These are phyloP conservation scores for Drosophila longiperda DNA, from an alignment of 2,888 invertebrate species.

Conservation along the genomic window DNA sequence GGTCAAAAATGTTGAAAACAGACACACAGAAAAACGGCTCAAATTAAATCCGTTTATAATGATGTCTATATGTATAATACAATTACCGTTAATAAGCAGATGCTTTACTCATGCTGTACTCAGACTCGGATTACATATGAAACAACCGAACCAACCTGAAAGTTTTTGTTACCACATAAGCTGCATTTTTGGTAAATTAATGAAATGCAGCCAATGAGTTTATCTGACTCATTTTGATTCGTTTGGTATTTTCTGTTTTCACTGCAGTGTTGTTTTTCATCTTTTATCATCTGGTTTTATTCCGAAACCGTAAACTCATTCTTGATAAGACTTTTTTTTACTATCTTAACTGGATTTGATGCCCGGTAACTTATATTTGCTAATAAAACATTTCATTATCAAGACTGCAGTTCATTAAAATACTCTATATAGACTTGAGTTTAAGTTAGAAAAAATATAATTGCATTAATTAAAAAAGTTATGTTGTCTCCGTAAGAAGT, in stretches of 20 bases:
- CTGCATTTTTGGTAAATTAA: conserved; percentile 22
- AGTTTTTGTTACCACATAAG: conserved; percentile 22
- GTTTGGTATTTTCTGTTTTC: not conserved
- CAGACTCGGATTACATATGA: conserved; percentile 12
- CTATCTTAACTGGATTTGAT: conserved; percentile 12
- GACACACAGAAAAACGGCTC: conserved; percentile 7
- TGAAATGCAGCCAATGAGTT: conserved; percentile 27
- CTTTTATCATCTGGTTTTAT: conserved; percentile 6
- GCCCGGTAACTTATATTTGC: not conserved
- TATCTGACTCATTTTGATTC: conserved; percentile 13
- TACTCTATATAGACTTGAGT: not conserved
- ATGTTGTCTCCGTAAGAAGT: no score
- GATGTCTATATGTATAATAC: not conserved
- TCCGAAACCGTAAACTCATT: conserved; percentile 4
- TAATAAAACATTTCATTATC: conserved; percentile 1
- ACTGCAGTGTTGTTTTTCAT: not conserved
- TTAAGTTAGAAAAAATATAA: not conserved
- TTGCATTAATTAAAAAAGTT: no score
- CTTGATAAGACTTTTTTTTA: conserved; percentile 5
- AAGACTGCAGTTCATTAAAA: not conserved
- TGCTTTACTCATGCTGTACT: conserved; percentile 21
- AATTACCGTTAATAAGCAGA: not conserved
- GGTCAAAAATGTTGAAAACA: conserved; percentile 9
- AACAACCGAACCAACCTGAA: conserved; percentile 7
- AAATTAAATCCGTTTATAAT: conserved; percentile 36